Percentiles rank a stretch among this genome's conserved stretches.
These are phyloP conservation scores for Bufotes viridis DNA, from an alignment of 2,797 vertebrate species.

Conservation along the genomic window DNA sequence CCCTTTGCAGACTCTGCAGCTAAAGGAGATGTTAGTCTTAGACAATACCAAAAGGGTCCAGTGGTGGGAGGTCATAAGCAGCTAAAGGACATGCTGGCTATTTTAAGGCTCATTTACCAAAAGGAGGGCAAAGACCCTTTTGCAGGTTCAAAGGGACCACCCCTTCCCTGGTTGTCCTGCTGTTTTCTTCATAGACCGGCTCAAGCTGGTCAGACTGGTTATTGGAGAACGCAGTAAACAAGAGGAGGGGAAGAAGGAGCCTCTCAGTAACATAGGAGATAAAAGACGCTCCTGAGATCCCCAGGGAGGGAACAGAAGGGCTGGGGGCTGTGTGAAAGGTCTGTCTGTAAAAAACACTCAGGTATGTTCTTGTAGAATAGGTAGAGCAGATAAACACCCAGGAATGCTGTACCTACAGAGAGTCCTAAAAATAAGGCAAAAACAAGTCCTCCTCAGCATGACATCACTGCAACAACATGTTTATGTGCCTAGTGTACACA, in stretches of 20 bases:
- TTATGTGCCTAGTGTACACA: neutral
- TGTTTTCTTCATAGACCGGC: constrained; percentile 30
- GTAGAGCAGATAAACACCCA: constrained; percentile 31
- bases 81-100: constrained; percentile 51
- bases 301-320: neutral
- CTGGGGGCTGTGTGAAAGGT: constrained; percentile 17
- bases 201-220: constrained; percentile 53
- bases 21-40: constrained; percentile 20
- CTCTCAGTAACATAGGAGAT: neutral
- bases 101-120: constrained; percentile 48
- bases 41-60: constrained; percentile 61
- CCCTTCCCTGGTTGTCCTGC: neutral
- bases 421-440: neutral
- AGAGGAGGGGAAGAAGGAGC: neutral
- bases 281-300: neutral
- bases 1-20: constrained; percentile 28
- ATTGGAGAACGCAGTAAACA: constrained; percentile 37
- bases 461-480: constrained; percentile 3
- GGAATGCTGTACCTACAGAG: constrained; percentile 32
- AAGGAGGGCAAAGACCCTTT: constrained; percentile 29
- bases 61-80: constrained; percentile 32
- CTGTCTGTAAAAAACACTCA: neutral
- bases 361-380: neutral
- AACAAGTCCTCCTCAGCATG: neutral
- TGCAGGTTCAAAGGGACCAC: no score